Evolutionary conservation across 2,888 invertebrate species (phyloP), one percentile per base, ranked within the genome.

Genomic region (Xylota segnis): DNA sequence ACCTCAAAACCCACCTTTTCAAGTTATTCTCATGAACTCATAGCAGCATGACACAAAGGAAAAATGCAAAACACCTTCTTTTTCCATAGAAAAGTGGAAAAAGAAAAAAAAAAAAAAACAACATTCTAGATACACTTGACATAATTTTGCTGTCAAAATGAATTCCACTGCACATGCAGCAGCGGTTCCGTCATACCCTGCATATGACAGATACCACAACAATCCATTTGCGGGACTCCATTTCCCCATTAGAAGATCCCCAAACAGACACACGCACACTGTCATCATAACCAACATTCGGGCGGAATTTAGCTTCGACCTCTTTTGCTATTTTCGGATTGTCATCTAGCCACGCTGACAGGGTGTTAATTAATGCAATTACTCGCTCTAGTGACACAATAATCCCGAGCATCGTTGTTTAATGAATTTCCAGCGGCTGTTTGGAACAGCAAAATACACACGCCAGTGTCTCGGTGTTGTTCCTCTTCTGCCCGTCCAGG

Each of bases 301-400:
- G n/a, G n/a, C 32, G 58, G 58, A 47, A 71, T 43, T 76, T 43
- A 68, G 58, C 40, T 27, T 6, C 37, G 12, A 52, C 61, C 14
- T 37, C 14, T 45, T 14, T 29, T 5, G 63, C 52, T 63, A 6
- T 54, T 66, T 77, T 65, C 32, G 34, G 66, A 54, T 78, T 74
- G 54, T 74, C 78, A 74, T 37, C 52, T 59, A 52, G 75, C 75
- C 75, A 37, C 74, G 37, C 56, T 84, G 79, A 84, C 71, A 75
- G 58, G 75, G 79, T 76, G 84, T 66, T 84, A 84, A 79, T 84
- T 84, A 79, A 84, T 84, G 65, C 79, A 84, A 84, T 84, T 84
- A 84, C 79, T 75, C 84, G 84, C 79, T 84, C 84, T 79, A 79
- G 58, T 84, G 84, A 75, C 71, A 75, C 79, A 79, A 75, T 79